phyloP scores from a whole-genome alignment of 2,113 vertebrate genomes.

The Melierax canorus region DNA sequence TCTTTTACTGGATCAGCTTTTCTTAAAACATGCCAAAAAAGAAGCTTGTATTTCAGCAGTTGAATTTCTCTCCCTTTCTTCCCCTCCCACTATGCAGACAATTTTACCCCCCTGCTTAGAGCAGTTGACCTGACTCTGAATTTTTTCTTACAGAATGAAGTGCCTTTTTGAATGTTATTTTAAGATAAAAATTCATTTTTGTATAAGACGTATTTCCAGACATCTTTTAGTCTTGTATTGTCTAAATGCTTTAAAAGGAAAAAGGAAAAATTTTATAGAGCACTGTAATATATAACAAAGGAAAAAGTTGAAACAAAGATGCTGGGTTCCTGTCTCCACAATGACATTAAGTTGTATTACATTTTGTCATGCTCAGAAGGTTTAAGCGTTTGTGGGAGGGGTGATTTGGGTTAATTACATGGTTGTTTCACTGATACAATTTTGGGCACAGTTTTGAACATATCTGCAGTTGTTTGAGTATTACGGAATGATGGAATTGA shows the following conservation, averaged over 20 bases:
- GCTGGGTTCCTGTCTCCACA: slow-evolving; percentile 71
- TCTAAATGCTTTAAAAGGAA: slow-evolving; percentile 77
- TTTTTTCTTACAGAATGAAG: slow-evolving; percentile 90
- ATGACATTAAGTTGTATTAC: slow-evolving; percentile 5
- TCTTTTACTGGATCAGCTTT: slow-evolving; percentile 77
- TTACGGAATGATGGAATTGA: not conserved
- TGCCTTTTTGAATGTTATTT: slow-evolving; percentile 96
- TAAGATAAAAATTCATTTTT: slow-evolving; percentile 86
- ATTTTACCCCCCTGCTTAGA: slow-evolving; percentile 69
- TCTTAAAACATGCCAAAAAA: slow-evolving; percentile 82
- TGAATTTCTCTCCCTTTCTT: slow-evolving; percentile 58
- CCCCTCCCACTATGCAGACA: slow-evolving; percentile 78
- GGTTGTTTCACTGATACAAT: not conserved
- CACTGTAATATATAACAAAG: slow-evolving; percentile 71
- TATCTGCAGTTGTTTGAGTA: slow-evolving; percentile 16
- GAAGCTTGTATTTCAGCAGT: slow-evolving; percentile 78
- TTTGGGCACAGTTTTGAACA: slow-evolving; percentile 36
- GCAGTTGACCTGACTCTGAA: slow-evolving; percentile 88
- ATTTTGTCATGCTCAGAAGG: slow-evolving; percentile 15
- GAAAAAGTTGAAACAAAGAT: slow-evolving; percentile 49
- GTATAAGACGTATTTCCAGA: slow-evolving; percentile 86
- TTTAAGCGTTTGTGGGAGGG: not conserved
- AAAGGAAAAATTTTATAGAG: slow-evolving; percentile 79
- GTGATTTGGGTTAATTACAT: not conserved
- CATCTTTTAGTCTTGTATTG: slow-evolving; percentile 84